phyloP scores from a whole-genome alignment of 1,140 invertebrate species.

The Eupristina koningsbergeri region DNA sequence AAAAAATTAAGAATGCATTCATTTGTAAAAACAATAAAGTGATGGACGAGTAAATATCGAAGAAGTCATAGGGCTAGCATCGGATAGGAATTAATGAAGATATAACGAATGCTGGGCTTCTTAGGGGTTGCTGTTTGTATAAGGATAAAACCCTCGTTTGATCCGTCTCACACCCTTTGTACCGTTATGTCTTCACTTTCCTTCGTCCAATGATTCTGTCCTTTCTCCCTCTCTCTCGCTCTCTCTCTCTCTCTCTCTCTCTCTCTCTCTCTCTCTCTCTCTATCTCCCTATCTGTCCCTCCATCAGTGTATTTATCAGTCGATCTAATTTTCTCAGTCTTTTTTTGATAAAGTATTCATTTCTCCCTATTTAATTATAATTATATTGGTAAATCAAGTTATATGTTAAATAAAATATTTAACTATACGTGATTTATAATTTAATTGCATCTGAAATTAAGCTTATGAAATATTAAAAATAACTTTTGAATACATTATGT shows the following conservation, averaged over 20 bases:
- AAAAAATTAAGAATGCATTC: background rate
- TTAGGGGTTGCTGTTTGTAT: slow-evolving; percentile 55
- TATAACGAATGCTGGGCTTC: slow-evolving; percentile 62
- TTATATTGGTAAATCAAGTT: background rate
- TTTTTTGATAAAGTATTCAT: too few relatives aligned
- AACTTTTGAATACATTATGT: too few relatives aligned
- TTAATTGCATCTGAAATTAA: too few relatives aligned
- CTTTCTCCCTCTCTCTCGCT: slow-evolving; percentile 14
- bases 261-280: too few relatives aligned
- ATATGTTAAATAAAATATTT: background rate
- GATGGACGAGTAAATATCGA: slow-evolving; percentile 54
- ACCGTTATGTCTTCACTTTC: background rate
- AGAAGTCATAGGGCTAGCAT: slow-evolving; percentile 59
- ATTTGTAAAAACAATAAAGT: slow-evolving; percentile 11
- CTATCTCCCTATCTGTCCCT: too few relatives aligned
- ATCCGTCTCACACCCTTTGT: background rate
- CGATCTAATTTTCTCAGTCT: too few relatives aligned
- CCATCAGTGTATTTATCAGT: too few relatives aligned
- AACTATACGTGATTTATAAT: background rate
- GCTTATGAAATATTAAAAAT: too few relatives aligned
- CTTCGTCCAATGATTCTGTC: background rate
- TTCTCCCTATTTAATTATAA: background rate
- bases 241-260: too few relatives aligned
- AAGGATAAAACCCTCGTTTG: slow-evolving; percentile 56
- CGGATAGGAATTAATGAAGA: slow-evolving; percentile 67